Base-by-base conservation (phyloP, 2,888 invertebrate species). In the Chalcosyrphus nemorum region DNA sequence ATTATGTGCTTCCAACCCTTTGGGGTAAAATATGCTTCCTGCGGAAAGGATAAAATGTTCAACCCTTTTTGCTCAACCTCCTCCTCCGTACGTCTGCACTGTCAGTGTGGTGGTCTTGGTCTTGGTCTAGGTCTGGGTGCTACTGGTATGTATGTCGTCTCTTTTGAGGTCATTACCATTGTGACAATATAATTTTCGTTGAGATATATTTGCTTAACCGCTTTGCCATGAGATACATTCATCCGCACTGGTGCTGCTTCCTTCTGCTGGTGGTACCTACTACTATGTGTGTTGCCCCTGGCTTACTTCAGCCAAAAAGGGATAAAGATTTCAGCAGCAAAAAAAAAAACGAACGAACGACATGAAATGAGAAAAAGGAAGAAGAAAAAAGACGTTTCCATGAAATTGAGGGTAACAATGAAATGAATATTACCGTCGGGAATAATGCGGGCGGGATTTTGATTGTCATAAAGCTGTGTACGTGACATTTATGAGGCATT, bases 401-500 rank as follows among this genome's bases (percentile, higher is more conserved):
- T 47, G 21, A 47, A 47, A 56, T 66, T 80, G 57, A 21, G 68
- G 63, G 56, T 29, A 68, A 65, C 78, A 65, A 50, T 63, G 65
- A 61, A 74, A 84, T 63, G 78, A 78, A 74, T 57, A 78, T 56
- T 70, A 84, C 57, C 57, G 63, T 59, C 35, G 78, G 68, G 84
- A 70, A 65, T 75, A 84, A 84, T 74, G 70, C 78, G 84, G 78
- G 74, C 57, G 63, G 78, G 78, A 63, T 74, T 84, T 84, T 84
- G 84, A 74, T 78, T 84, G 84, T 78, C 78, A 84, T 84, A 84
- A 84, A 78, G 74, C 65, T 84, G 78, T 84, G 78, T 78, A 78
- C 74, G 78, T 84, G 84, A 84, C 84, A 84, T 84, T 84, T 84
- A 84, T 78, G 84, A 84, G 84, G 68, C 78, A 78, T 66, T 75